Conservation (phyloP, 2,888 invertebrate species). For the Habroteleia sp. region DNA sequence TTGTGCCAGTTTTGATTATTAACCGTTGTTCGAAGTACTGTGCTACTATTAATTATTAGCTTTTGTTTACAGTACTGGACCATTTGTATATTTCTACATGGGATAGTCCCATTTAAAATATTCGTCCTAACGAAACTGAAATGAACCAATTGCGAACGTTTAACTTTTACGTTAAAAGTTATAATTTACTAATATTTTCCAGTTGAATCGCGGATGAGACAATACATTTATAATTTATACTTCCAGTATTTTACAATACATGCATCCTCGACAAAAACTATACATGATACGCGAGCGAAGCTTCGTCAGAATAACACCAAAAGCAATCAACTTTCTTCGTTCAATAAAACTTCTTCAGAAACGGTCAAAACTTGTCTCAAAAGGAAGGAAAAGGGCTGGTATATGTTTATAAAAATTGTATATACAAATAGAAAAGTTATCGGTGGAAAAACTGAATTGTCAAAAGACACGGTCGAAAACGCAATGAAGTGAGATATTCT, state of each 20-base stretch:
- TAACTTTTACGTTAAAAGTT: too few species aligned
- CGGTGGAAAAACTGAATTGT: constrained; percentile 22
- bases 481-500: constrained; percentile 17
- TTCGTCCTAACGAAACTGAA: too few species aligned
- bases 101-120: too few species aligned
- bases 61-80: too few species aligned
- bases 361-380: constrained; percentile 12
- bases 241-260: constrained; percentile 14
- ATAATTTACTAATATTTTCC: too few species aligned
- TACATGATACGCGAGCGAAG: constrained; percentile 1
- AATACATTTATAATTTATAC: constrained; percentile 6
- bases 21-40: too few species aligned
- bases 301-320: background rate
- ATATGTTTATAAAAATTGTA: constrained; percentile 42
- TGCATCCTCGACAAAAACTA: constrained; percentile 7
- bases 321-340: background rate
- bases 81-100: too few species aligned
- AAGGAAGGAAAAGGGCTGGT: constrained; percentile 11
- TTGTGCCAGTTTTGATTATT: too few species aligned
- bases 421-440: constrained; percentile 44
- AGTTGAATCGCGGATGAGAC: constrained; percentile 13
- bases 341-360: constrained; percentile 7
- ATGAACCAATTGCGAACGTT: too few species aligned
- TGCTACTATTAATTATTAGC: too few species aligned
- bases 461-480: constrained; percentile 30